Conservation (phyloP, 1,140 invertebrate species). For the Conus ventricosus region DNA sequence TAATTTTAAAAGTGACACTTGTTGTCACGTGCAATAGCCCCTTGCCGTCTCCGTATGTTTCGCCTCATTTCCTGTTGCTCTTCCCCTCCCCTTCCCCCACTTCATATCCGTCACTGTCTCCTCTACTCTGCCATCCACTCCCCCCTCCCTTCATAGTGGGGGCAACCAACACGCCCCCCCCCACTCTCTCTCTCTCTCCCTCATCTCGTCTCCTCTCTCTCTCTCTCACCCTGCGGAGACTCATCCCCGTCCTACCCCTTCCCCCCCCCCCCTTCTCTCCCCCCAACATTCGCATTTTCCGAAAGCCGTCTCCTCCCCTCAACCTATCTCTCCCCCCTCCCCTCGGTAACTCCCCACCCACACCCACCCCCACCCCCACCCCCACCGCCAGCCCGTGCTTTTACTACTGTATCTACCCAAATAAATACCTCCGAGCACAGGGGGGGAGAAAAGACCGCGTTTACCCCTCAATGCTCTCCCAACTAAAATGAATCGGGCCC, state of each 20-base stretch:
- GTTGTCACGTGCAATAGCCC: neutral
- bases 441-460: neutral
- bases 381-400: too few relatives aligned
- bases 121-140: neutral
- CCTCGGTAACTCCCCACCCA: neutral
- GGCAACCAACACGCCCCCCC: neutral
- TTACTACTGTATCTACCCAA: too few relatives aligned
- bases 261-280: neutral
- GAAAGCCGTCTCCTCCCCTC: neutral
- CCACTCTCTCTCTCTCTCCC: constrained; percentile 15
- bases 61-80: neutral
- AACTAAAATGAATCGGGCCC: neutral
- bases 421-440: too few relatives aligned
- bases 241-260: neutral
- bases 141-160: too few relatives aligned
- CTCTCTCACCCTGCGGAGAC: neutral
- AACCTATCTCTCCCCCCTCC: neutral
- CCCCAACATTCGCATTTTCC: neutral
- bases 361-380: too few relatives aligned
- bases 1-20: too few relatives aligned
- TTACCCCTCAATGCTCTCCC: neutral
- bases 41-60: neutral
- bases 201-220: too few relatives aligned
- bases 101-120: too few relatives aligned
- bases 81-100: too few relatives aligned